phyloP scores from a whole-genome alignment of 2,113 vertebrate genomes.

The Calyptomena viridis region DNA sequence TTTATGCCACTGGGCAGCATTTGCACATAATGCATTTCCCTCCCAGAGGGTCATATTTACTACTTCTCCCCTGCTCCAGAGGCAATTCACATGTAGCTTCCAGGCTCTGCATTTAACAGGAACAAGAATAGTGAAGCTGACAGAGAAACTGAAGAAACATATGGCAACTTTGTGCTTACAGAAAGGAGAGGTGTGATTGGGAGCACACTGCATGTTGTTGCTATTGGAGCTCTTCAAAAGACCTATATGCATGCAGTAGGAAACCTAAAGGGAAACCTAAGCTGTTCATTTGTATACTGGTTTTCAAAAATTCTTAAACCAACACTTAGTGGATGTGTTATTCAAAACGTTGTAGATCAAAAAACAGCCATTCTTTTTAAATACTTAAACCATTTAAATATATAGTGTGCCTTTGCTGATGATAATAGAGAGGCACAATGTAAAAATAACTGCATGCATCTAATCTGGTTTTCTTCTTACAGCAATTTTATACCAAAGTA shows the following conservation, averaged over 20 bases:
- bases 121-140: neutral
- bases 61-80: neutral
- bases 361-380: neutral
- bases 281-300: neutral
- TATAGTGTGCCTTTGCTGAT: neutral
- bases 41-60: neutral
- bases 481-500: neutral
- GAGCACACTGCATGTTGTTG: neutral
- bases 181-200: constrained; percentile 2
- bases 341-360: neutral
- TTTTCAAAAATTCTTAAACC: neutral
- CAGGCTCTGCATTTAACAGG: neutral
- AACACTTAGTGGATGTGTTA: neutral
- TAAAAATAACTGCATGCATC: neutral
- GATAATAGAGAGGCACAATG: neutral
- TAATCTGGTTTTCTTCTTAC: neutral
- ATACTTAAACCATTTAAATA: neutral
- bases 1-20: constrained; percentile 23
- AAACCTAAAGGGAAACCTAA: neutral
- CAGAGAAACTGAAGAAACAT: constrained; percentile 23
- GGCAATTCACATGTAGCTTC: neutral
- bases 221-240: neutral
- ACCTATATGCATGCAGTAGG: neutral
- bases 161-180: neutral
- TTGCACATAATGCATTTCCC: constrained; percentile 5